Evolutionary conservation across 1,140 invertebrate genomes (phyloP), one percentile per base, ranked within the genome.

Genomic region (Chlorops oryzae): DNA sequence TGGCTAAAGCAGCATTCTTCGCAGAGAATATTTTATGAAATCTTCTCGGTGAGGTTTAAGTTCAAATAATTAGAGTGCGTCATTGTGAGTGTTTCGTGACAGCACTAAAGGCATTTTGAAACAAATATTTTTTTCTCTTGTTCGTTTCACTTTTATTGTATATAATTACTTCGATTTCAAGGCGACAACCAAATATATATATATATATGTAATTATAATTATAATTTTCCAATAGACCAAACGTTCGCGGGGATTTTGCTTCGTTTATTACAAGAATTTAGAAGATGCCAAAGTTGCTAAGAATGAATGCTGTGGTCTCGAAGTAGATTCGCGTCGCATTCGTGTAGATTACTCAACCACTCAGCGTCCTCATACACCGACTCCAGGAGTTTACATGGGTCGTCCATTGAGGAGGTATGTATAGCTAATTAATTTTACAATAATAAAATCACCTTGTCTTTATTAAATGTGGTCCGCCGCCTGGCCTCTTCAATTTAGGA

Each of bases 301-400:
- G 77, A 92, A 98, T 55, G 81, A 90, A 59, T 94, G 92, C 59
- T 85, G 84, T 53, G 95, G 94, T 38, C 88, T 93, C 78, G 92
- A 95, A 73, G 89, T 99, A 35, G 93, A 97, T 76, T 92, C 90
- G 0, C 79, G 92, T 35, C 80, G 86, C 63, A 96, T 99, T 57
- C 77, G 96, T 57, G 93, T 98, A 15, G 96, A 97, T 73, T 99
- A 84, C 77, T 97, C 94, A 1, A 96, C 98, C 40, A 98, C 96
- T n/a, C 85, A 96, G 72, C 78, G 94, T 50, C 90, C 94, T 18
- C 96, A 98, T 70, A 96, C 94, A 3, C 96, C 96, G 7, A 98
- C 96, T 13, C 96, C 96, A 27, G 96, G 96, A 42, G 89, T 98
- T 56, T 99, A 99, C 63, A 93, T 97, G 85, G 96, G 96, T 35